Evolutionary conservation across 2,797 vertebrate species (phyloP), one percentile per base, ranked within the genome.

Genomic region (Pogonophryne albipinna): DNA sequence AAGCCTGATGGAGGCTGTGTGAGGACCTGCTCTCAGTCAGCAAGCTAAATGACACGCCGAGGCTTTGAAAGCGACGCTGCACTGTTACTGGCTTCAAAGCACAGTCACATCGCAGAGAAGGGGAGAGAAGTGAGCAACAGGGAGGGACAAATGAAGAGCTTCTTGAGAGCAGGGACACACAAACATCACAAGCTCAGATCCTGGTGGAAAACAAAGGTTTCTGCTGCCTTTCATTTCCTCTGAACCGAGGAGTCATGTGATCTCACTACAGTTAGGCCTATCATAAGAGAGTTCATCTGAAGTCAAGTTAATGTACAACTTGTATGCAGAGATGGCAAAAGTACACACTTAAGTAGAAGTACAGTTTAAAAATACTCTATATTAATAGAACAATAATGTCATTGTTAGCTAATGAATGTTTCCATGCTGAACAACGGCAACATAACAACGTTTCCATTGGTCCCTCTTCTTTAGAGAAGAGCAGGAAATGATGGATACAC

Each of bases 21-120:
- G 66, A 74, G 64, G 78, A 79, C 72, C 79, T 42, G 78, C 78
- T 81, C 71, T 27, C 80, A 79, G 78, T 79, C 79, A 82, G 85
- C 57, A 42, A 72, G 89, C 82, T 76, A 80, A 85, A 80, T 79
- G 87, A 86, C 85, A 79, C 42, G 2, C 6, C 6, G 56, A 65
- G 0, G 53, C 84, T 89, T 86, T 90, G 82, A 86, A 85, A 71
- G 10, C 20, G 8, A 19, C 0, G 27, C 77, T 76, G 31, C 46
- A 38, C 62, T 16, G 46, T 52, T 65, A 2, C 34, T 2, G 34
- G 72, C 83, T 85, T 87, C 84, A 88, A 83, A 85, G 78, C 41
- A 46, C 68, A 19, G 74, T 64, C 20, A 3, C 78, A 44, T 52
- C 27, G 55, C 13, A 74, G 70, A 60, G 60, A 69, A 0, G 42